Percentiles rank a stretch among this genome's conserved stretches.
Conservation (phyloP, 2,797 vertebrate species). For the Micromesistius poutassou region DNA sequence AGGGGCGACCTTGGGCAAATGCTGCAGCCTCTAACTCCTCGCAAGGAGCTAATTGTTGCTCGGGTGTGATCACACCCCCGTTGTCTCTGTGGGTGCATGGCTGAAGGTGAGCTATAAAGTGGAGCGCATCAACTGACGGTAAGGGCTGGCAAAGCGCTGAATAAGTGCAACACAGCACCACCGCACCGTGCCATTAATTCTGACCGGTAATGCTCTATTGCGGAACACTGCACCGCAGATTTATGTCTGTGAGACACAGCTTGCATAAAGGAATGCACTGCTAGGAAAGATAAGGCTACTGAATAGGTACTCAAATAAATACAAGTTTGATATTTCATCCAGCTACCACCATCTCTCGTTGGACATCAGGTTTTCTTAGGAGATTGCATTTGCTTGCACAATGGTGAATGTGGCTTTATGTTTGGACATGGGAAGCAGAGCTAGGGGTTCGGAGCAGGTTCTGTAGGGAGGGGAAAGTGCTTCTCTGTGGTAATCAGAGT, state of each 20-base stretch:
- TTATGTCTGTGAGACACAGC: background rate
- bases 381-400: constrained; percentile 46
- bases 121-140: background rate
- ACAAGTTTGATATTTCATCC: constrained; percentile 26
- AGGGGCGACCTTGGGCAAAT: background rate
- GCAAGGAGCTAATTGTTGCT: background rate
- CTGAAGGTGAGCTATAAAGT: background rate
- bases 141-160: background rate
- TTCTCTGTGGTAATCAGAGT: constrained; percentile 54
- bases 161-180: background rate
- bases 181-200: background rate
- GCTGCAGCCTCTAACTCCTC: background rate
- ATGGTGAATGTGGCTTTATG: constrained; percentile 19
- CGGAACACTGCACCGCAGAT: background rate
- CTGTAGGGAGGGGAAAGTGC: constrained; percentile 43
- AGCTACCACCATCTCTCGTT: constrained; percentile 30
- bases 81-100: background rate
- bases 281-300: constrained; percentile 7
- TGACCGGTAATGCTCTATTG: background rate
- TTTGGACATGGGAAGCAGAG: constrained; percentile 48
- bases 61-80: no score
- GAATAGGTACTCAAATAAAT: constrained; percentile 27
- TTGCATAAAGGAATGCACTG: constrained; percentile 13
- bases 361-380: constrained; percentile 44
- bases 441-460: constrained; percentile 40